Evolutionary conservation across 2,113 vertebrate species (phyloP).

Genomic region (Xiphorhynchus elegans): DNA sequence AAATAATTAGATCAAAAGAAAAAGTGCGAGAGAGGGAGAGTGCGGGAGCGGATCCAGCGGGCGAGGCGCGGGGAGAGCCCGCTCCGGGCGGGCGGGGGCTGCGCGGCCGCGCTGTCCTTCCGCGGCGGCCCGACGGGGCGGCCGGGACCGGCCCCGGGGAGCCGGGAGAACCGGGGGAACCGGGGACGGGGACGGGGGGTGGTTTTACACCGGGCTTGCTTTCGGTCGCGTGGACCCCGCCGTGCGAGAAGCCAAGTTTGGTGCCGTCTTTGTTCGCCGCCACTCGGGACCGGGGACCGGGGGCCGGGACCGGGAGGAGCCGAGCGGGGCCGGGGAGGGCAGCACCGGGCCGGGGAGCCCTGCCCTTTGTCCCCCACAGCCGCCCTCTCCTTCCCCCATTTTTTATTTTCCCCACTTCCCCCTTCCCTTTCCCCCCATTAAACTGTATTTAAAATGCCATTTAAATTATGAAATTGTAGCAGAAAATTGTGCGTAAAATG

Average conservation of each 20-base stretch:
- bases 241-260: background rate
- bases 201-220: rapidly evolving
- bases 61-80: background rate
- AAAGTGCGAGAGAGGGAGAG: constrained; percentile 72
- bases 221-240: background rate
- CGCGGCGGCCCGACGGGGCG: background rate
- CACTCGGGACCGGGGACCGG: background rate
- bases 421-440: constrained; percentile 66
- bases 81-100: background rate
- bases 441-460: constrained; percentile 86
- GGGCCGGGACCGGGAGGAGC: background rate
- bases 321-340: background rate
- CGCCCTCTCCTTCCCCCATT: background rate
- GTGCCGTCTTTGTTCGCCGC: constrained; percentile 12
- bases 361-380: constrained; percentile 6
- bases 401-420: background rate
- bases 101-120: background rate
- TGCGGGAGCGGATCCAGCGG: background rate
- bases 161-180: background rate
- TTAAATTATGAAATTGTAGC: constrained; percentile 86
- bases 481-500: constrained; percentile 84
- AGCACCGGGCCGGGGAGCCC: background rate
- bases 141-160: background rate
- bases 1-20: constrained; percentile 95
- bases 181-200: rapidly evolving